Evolutionary conservation across 2,113 vertebrate species (phyloP).

Genomic region (Pseudorectes ferrugineus): DNA sequence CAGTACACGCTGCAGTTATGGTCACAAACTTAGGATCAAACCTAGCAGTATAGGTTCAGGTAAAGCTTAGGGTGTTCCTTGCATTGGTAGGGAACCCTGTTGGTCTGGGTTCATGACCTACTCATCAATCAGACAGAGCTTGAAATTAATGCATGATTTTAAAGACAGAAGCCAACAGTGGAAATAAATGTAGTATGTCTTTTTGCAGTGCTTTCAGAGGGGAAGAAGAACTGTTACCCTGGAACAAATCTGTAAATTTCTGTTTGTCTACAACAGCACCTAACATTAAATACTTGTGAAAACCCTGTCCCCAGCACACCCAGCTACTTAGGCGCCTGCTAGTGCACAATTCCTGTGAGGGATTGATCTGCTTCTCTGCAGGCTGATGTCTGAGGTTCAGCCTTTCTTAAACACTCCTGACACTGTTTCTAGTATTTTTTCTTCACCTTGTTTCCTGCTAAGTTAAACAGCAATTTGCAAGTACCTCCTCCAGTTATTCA

Average conservation of each 20-base stretch:
- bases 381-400: neutral
- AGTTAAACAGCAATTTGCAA: neutral
- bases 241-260: neutral
- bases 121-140: neutral
- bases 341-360: neutral
- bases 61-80: neutral
- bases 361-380: neutral
- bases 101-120: neutral
- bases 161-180: neutral
- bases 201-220: neutral
- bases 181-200: neutral
- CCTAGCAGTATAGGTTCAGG: neutral
- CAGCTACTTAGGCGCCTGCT: neutral
- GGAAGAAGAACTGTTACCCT: neutral
- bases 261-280: neutral
- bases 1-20: neutral
- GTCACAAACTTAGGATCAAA: neutral
- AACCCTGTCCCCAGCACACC: neutral
- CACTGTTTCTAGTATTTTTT: neutral
- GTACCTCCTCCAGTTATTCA: neutral
- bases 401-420: neutral
- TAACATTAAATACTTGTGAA: neutral
- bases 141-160: neutral
- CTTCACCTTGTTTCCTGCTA: neutral
- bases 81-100: neutral